These are phyloP conservation scores for Oncorhynchus keta DNA, from an alignment of 2,113 vertebrate species.

Conservation along the genomic window DNA sequence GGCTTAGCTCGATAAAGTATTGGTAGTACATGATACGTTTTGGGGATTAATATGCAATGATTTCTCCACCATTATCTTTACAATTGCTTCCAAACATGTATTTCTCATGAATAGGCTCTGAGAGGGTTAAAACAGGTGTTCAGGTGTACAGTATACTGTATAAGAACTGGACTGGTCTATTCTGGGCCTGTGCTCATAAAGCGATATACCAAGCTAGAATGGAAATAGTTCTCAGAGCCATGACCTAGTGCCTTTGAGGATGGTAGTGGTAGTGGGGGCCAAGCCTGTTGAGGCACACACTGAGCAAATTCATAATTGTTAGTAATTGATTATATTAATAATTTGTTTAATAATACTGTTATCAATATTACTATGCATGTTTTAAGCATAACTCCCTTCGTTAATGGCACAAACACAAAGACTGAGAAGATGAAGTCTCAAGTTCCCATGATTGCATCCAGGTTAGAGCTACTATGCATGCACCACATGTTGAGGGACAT, in stretches of 20 bases:
- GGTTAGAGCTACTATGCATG: not conserved
- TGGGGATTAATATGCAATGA: too few relatives aligned
- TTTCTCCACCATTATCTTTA: too few relatives aligned
- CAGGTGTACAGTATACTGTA: not conserved
- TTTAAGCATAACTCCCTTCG: too few relatives aligned
- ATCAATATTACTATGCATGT: too few relatives aligned
- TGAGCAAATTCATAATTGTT: too few relatives aligned
- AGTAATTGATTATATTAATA: too few relatives aligned
- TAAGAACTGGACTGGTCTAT: slow-evolving; percentile 48
- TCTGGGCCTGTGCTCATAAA: slow-evolving; percentile 60
- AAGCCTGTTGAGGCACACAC: too few relatives aligned
- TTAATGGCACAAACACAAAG: not conserved
- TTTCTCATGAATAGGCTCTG: too few relatives aligned
- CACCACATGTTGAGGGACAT: not conserved
- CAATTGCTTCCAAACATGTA: too few relatives aligned
- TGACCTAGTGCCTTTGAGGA: not conserved
- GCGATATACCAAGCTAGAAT: slow-evolving; percentile 23
- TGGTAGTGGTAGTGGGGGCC: not conserved
- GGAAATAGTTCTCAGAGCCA: slow-evolving; percentile 41
- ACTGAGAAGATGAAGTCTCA: not conserved
- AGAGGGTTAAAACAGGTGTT: not conserved
- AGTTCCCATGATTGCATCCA: not conserved
- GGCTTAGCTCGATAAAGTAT: too few relatives aligned
- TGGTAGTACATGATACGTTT: too few relatives aligned
- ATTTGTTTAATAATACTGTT: too few relatives aligned